phyloP scores from a whole-genome alignment of 2,797 vertebrate species.

The Pseudochirops corinnae region DNA sequence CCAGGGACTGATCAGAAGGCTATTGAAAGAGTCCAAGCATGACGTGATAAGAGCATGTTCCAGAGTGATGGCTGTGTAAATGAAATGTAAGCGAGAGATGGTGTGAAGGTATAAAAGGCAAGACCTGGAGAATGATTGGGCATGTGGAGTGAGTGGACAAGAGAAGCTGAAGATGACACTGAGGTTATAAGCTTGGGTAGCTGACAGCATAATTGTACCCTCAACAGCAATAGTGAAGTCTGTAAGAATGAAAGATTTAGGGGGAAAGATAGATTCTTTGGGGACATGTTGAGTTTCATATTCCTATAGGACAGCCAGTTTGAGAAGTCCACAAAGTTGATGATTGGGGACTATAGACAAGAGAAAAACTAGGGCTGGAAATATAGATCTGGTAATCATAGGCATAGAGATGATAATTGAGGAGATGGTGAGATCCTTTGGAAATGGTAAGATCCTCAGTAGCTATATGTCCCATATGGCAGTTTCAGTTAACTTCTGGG shows the following conservation, averaged over 20 bases:
- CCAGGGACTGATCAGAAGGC: background rate
- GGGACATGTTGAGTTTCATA: background rate
- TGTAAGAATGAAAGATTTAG: background rate
- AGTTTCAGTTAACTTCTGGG: background rate
- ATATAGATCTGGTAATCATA: background rate
- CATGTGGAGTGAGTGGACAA: background rate
- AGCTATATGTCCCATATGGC: background rate
- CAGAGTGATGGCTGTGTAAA: background rate
- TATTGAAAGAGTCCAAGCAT: background rate
- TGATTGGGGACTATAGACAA: background rate
- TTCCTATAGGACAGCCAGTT: background rate
- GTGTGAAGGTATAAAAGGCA: background rate
- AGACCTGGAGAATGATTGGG: background rate
- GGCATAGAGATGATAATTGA: background rate
- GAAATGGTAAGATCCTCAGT: background rate
- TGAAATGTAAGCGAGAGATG: background rate
- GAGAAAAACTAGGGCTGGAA: background rate
- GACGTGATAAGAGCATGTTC: background rate
- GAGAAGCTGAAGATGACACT: background rate
- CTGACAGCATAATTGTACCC: background rate
- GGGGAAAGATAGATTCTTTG: background rate
- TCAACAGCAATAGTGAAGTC: background rate
- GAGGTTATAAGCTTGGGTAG: background rate
- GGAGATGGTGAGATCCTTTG: background rate
- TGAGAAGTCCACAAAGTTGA: background rate